Percentiles rank a stretch among this genome's conserved stretches.
Evolutionary conservation across 2,888 invertebrate genomes (phyloP).

Genomic region (Synergus japonicus): DNA sequence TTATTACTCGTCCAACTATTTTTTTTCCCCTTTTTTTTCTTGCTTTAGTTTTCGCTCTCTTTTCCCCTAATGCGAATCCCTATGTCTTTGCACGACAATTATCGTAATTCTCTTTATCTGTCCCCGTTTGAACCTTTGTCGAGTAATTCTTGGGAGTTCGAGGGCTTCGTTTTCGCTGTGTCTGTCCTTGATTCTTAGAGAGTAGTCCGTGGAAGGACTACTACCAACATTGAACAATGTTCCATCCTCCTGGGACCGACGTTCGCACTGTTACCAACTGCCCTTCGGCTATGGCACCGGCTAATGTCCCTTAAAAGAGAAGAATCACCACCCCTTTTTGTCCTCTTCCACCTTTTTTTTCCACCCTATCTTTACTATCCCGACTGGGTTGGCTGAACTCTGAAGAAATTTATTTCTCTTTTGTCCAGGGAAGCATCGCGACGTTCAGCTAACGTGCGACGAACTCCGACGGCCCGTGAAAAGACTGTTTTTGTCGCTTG

Average conservation of each 20-base stretch:
- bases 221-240: slow-evolving; percentile 37
- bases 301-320: slow-evolving; percentile 57
- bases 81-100: slow-evolving; percentile 53
- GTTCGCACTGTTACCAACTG: slow-evolving; percentile 46
- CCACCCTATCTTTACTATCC: slow-evolving; percentile 22
- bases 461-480: background rate
- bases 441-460: slow-evolving; percentile 1
- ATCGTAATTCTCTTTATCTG: slow-evolving; percentile 57
- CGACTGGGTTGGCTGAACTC: slow-evolving; percentile 28
- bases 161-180: slow-evolving; percentile 39
- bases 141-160: slow-evolving; percentile 46
- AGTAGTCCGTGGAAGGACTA: slow-evolving; percentile 39
- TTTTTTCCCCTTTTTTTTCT: background rate
- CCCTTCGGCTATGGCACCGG: slow-evolving; percentile 40
- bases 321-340: slow-evolving; percentile 53
- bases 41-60: background rate
- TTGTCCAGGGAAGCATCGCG: slow-evolving; percentile 16
- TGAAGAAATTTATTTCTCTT: slow-evolving; percentile 41
- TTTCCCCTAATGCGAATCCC: background rate
- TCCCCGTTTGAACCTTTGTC: slow-evolving; percentile 49
- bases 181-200: slow-evolving; percentile 10
- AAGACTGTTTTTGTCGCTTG: background rate
- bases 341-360: slow-evolving; percentile 43
- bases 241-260: slow-evolving; percentile 49
- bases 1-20: too few relatives aligned